These are phyloP conservation scores for Valencia hispanica DNA, from an alignment of 2,797 vertebrate genomes.

Conservation along the genomic window DNA sequence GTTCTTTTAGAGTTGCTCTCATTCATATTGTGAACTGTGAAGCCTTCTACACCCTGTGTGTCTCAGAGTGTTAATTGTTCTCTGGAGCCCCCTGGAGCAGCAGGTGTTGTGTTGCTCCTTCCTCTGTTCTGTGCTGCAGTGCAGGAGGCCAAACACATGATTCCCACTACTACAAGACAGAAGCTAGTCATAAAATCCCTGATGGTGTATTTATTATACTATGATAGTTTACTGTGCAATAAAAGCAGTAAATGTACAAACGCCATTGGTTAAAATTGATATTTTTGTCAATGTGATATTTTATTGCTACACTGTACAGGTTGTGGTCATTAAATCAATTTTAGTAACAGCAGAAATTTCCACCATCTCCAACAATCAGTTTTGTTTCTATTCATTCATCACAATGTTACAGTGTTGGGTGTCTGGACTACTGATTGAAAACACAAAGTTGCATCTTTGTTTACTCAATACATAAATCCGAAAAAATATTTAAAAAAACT, in stretches of 20 bases:
- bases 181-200: not conserved
- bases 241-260: not conserved
- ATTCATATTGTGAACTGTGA: not conserved
- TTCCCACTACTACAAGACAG: not conserved
- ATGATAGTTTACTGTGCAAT: not conserved
- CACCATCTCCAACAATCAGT: not conserved
- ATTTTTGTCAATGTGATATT: not conserved
- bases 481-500: not conserved
- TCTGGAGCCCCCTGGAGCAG: slow-evolving; percentile 2
- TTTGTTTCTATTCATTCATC: not conserved
- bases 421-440: not conserved
- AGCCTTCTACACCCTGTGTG: not conserved
- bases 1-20: not conserved
- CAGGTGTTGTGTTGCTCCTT: not conserved
- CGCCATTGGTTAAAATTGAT: too few relatives aligned
- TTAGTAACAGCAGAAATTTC: not conserved
- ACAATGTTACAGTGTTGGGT: not conserved
- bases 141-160: not conserved
- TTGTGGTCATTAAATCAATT: too few relatives aligned
- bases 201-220: not conserved
- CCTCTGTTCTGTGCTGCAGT: not conserved
- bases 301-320: too few relatives aligned
- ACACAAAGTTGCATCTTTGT: not conserved
- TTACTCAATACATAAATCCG: not conserved
- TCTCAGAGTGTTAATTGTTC: not conserved